phyloP scores from a whole-genome alignment of 2,888 invertebrate species.

The Chymomyza caudatula region DNA sequence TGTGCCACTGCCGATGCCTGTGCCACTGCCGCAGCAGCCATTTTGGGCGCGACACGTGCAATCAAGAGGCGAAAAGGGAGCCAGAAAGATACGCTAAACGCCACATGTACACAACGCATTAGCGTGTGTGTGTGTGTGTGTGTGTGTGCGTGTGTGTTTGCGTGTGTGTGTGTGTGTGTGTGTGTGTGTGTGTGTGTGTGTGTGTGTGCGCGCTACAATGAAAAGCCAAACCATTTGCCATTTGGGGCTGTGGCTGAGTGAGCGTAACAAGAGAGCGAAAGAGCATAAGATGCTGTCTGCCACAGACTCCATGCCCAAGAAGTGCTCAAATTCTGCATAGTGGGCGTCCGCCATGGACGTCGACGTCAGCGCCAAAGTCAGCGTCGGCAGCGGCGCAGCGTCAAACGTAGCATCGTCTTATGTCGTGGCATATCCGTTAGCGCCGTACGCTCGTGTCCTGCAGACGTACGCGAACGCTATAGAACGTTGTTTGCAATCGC shows the following conservation, averaged over 20 bases:
- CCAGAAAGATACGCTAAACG: not conserved
- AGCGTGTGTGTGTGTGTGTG: not conserved
- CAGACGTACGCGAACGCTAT: slow-evolving; percentile 67
- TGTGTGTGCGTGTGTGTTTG: slow-evolving; percentile 9
- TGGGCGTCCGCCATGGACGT: too few species aligned
- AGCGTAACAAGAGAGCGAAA: not conserved
- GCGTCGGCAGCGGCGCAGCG: slow-evolving; percentile 10
- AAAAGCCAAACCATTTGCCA: not conserved
- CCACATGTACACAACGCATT: not conserved
- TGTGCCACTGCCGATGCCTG: slow-evolving; percentile 20
- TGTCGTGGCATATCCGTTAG: slow-evolving; percentile 25
- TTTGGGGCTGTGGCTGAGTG: slow-evolving; percentile 33
- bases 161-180: slow-evolving; percentile 10
- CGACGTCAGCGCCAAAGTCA: slow-evolving; percentile 4
- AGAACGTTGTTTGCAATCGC: slow-evolving; percentile 68
- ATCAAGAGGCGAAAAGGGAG: slow-evolving; percentile 19
- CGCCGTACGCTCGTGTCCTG: slow-evolving; percentile 43
- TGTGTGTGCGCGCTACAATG: slow-evolving; percentile 1
- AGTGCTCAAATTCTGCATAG: not conserved
- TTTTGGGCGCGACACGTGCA: slow-evolving; percentile 32
- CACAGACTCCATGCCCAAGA: slow-evolving; percentile 16
- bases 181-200: slow-evolving; percentile 12
- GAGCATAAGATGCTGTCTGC: slow-evolving; percentile 13
- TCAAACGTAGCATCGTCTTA: slow-evolving; percentile 8
- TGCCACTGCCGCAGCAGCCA: not conserved